phyloP scores from a whole-genome alignment of 2,113 vertebrate species.

The Aleadryas rufinucha region DNA sequence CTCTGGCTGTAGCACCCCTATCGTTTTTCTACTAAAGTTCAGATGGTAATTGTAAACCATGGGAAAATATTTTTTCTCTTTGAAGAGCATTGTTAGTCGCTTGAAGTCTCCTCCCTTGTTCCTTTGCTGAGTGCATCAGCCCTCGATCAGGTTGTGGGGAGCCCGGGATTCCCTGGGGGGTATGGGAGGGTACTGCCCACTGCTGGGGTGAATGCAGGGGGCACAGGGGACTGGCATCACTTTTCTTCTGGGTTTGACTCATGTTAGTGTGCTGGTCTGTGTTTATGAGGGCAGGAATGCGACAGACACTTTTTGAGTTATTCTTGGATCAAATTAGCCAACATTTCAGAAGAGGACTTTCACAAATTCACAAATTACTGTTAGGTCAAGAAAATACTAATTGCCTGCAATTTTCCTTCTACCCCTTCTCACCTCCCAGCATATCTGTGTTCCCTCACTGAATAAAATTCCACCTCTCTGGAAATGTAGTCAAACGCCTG shows the following conservation, averaged over 20 bases:
- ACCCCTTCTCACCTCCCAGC: not conserved
- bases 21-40: constrained; percentile 9
- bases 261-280: rapidly evolving
- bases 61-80: constrained; percentile 47
- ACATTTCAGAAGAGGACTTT: not conserved
- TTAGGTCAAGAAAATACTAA: constrained; percentile 40
- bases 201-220: not conserved
- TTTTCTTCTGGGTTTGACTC: not conserved
- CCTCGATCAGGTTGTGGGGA: not conserved
- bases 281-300: not conserved
- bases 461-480: constrained; percentile 12
- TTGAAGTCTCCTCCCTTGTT: not conserved
- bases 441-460: not conserved
- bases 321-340: not conserved
- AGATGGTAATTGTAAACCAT: constrained; percentile 58
- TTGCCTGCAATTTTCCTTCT: constrained; percentile 12
- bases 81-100: not conserved
- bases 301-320: not conserved
- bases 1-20: not conserved
- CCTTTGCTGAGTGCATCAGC: not conserved
- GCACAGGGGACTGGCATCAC: not conserved
- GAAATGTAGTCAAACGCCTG: not conserved
- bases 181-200: not conserved
- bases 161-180: not conserved
- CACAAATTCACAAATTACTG: constrained; percentile 5